Base-by-base conservation (phyloP, 2,888 invertebrate species). In the Sphaerophoria taeniata region DNA sequence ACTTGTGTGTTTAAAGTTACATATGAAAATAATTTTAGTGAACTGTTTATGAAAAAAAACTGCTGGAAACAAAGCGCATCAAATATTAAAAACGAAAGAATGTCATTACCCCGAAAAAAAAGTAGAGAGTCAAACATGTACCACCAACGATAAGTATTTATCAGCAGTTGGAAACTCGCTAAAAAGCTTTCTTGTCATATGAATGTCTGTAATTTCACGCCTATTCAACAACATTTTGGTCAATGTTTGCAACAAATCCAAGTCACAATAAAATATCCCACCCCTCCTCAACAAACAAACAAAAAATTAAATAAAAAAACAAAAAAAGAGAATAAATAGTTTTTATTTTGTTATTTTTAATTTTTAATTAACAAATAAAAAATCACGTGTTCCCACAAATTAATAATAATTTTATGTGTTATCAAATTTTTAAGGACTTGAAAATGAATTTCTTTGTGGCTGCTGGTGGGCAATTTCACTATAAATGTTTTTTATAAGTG, bases 401-500 rank as follows among this genome's bases (percentile, higher is more conserved):
- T 61, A 43, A 77, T 67, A 53, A 65, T n/a, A 12, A 24, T 76
- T 16, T 49, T 76, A 74, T 79, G 58, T 67, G 84, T 84, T 77
- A 45, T 51, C 34, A 70, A 84, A 69, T 80, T 83, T 77, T 84
- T 72, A 80, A 80, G 84, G 80, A 75, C 75, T 74, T 84, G 75
- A 84, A 75, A 75, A 80, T 76, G 75, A 87, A 87, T 86, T 86
- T 88, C 86, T 89, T 89, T 90, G 90, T 89, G 90, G 90, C 90
- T 90, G 90, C 90, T 90, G 90, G 89, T 90, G 89, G 90, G 90
- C 90, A 88, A 89, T 87, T 87, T 87, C 70, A 82, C 86, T 81
- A 67, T 67, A 87, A 81, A 77, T 82, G 79, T 70, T 86, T 84
- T 81, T 72, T 69, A 76, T 75, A 75, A 58, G 58, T 75, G 70